Evolutionary conservation across 2,888 invertebrate species (phyloP).

Genomic region (Teleogryllus oceanicus): DNA sequence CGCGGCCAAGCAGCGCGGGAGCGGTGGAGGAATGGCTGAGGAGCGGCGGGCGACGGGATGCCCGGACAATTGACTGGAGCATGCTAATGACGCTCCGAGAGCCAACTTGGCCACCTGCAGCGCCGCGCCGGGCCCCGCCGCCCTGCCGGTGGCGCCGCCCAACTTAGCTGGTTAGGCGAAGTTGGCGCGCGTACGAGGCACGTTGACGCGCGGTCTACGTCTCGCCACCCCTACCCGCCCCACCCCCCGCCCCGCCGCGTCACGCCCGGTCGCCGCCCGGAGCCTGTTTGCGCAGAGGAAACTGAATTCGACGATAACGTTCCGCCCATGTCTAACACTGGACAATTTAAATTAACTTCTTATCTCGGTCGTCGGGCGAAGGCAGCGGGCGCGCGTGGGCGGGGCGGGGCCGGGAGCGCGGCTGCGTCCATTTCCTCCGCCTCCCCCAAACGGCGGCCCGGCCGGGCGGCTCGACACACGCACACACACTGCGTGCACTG

Average conservation of each 20-base stretch:
- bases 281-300: background rate
- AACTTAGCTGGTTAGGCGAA: slow-evolving; percentile 1
- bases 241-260: background rate
- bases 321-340: background rate
- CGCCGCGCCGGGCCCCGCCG: no score
- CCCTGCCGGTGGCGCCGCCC: background rate
- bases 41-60: no score
- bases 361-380: background rate
- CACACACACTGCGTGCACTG: no score
- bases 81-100: no score
- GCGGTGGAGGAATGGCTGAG: no score
- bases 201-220: background rate
- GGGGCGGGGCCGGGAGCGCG: background rate
- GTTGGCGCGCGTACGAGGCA: background rate
- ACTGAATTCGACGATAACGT: slow-evolving; percentile 3
- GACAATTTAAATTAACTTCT: slow-evolving; percentile 10
- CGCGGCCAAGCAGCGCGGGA: no score
- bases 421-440: background rate
- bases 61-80: no score
- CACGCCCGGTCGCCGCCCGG: no score
- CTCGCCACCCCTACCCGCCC: background rate
- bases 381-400: background rate
- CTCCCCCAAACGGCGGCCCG: no score
- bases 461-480: no score
- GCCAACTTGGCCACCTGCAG: no score